Conservation (phyloP, 2,113 vertebrate genomes). For the Patagioenas fasciata region DNA sequence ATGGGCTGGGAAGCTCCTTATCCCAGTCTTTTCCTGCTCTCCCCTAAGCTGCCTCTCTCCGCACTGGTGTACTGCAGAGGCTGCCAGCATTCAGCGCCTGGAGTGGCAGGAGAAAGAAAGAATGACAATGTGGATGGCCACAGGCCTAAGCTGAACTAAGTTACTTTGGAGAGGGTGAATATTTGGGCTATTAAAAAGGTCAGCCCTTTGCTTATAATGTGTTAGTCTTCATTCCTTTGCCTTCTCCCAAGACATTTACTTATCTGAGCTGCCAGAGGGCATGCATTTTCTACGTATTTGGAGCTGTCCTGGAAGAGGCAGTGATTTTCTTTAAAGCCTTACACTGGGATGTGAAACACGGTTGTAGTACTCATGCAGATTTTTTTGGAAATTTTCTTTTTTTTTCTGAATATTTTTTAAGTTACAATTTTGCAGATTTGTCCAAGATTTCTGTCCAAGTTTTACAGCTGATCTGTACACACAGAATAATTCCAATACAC, state of each 20-base stretch:
- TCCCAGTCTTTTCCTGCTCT: neutral
- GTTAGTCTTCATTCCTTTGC: neutral
- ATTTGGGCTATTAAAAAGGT: neutral
- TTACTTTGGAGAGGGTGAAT: neutral
- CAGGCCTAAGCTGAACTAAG: neutral
- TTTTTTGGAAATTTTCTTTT: neutral
- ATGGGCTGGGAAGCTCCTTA: neutral
- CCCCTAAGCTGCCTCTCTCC: neutral
- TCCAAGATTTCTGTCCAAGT: neutral
- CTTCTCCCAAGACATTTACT: neutral
- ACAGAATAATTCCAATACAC: neutral
- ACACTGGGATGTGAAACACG: neutral
- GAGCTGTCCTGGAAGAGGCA: neutral
- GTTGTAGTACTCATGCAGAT: neutral
- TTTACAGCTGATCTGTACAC: neutral
- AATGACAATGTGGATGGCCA: neutral
- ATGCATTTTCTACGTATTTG: neutral
- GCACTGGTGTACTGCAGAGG: rapidly evolving
- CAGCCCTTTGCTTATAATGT: neutral
- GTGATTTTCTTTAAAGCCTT: neutral
- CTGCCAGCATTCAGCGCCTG: neutral
- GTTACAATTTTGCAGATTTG: neutral
- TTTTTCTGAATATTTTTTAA: neutral
- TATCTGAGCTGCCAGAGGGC: neutral
- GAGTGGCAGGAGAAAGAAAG: neutral